phyloP scores from a whole-genome alignment of 2,888 invertebrate genomes.

The Andrena trimmerana region DNA sequence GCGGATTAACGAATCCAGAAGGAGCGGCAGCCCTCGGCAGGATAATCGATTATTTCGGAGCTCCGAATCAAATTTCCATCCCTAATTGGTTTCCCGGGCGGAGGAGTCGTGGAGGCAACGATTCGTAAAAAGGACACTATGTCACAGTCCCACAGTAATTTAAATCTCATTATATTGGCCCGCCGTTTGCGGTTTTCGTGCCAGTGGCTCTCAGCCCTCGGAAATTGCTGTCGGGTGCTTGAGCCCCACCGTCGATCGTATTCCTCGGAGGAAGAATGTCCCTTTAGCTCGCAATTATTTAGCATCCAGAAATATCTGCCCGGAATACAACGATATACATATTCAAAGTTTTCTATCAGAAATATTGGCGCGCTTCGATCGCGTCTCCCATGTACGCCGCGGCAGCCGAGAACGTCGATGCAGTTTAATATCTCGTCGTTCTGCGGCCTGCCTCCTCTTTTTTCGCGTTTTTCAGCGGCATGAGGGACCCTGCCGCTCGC shows the following conservation, averaged over 20 bases:
- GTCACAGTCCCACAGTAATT: slow-evolving; percentile 84
- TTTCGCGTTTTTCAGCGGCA: slow-evolving; percentile 18
- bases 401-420: neutral
- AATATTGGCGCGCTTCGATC: neutral
- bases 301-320: neutral
- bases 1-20: slow-evolving; percentile 57
- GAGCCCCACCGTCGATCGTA: neutral
- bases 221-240: neutral
- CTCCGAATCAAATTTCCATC: slow-evolving; percentile 81
- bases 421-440: slow-evolving; percentile 12
- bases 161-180: slow-evolving; percentile 85
- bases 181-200: slow-evolving; percentile 83
- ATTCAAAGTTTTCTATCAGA: neutral
- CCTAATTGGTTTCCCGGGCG: slow-evolving; percentile 73
- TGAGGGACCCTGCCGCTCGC: slow-evolving; percentile 62
- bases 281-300: neutral
- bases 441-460: neutral
- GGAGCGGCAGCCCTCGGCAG: slow-evolving; percentile 45
- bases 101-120: slow-evolving; percentile 69
- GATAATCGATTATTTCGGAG: slow-evolving; percentile 73
- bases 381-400: neutral
- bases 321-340: neutral
- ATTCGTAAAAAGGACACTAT: slow-evolving; percentile 81
- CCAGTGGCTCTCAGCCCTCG: slow-evolving; percentile 76
- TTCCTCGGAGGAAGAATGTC: neutral